These are phyloP conservation scores for Latrodectus elegans DNA, from an alignment of 2,888 invertebrate species.

Conservation along the genomic window DNA sequence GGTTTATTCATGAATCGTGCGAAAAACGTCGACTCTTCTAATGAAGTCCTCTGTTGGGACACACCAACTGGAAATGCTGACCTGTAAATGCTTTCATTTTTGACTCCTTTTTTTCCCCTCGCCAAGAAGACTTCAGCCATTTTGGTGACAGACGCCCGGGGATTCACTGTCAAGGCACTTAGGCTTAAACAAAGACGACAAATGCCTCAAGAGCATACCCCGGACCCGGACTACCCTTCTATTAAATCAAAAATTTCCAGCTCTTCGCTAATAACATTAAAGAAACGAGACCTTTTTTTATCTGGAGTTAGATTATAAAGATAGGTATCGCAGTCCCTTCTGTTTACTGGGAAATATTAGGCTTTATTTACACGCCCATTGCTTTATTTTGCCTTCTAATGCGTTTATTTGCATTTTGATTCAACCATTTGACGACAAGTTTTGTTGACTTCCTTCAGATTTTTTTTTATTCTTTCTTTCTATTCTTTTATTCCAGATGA, in stretches of 20 bases:
- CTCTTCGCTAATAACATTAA: slow-evolving; percentile 66
- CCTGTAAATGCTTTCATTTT: slow-evolving; percentile 69
- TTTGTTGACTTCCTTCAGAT: slow-evolving; percentile 58
- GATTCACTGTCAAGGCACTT: slow-evolving; percentile 66
- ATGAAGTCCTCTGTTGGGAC: slow-evolving; percentile 65
- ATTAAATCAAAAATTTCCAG: slow-evolving; percentile 69
- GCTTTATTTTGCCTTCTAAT: slow-evolving; percentile 62
- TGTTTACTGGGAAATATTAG: slow-evolving; percentile 68
- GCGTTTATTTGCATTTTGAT: slow-evolving; percentile 69
- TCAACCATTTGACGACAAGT: slow-evolving; percentile 63
- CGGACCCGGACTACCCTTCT: slow-evolving; percentile 54
- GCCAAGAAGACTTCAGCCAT: slow-evolving; percentile 26
- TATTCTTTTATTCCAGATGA: slow-evolving; percentile 21
- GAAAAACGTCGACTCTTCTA: slow-evolving; percentile 63
- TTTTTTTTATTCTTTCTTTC: background rate
- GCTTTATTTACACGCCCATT: slow-evolving; percentile 65
- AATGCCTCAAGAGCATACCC: slow-evolving; percentile 53
- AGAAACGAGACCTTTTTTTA: slow-evolving; percentile 60
- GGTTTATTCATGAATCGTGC: slow-evolving; percentile 63
- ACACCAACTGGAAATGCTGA: slow-evolving; percentile 40
- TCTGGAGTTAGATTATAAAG: slow-evolving; percentile 51
- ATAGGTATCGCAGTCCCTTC: slow-evolving; percentile 46
- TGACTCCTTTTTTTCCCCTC: slow-evolving; percentile 48
- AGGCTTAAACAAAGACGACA: slow-evolving; percentile 66
- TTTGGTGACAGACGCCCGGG: slow-evolving; percentile 66